Evolutionary conservation across 2,797 vertebrate species (phyloP).

Genomic region (Momotus momota): DNA sequence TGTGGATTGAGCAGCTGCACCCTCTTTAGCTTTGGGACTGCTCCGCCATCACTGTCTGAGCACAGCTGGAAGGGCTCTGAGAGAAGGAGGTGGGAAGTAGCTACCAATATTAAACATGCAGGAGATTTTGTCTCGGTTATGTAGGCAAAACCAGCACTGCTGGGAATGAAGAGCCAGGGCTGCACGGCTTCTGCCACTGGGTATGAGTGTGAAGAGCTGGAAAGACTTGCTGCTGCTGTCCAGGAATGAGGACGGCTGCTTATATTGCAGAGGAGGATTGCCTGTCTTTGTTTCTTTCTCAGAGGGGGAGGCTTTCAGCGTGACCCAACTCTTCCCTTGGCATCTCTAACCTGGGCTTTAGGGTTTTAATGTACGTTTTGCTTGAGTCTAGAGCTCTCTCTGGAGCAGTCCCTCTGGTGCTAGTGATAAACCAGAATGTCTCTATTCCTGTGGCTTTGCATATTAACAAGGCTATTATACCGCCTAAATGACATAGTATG

Average conservation of each 20-base stretch:
- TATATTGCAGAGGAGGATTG: fast-evolving
- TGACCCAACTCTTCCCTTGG: neutral
- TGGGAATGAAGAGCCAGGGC: neutral
- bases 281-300: neutral
- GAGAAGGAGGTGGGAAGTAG: neutral
- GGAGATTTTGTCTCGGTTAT: neutral
- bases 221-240: neutral
- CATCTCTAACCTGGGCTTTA: neutral
- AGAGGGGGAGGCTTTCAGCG: neutral
- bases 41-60: neutral
- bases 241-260: neutral
- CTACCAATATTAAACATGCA: neutral
- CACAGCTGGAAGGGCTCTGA: fast-evolving
- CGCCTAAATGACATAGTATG: neutral
- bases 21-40: neutral
- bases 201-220: neutral
- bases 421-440: neutral
- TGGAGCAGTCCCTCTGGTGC: neutral
- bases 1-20: neutral
- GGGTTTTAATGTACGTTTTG: neutral
- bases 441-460: neutral
- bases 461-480: neutral
- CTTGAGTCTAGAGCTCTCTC: neutral
- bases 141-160: fast-evolving
- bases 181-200: neutral